phyloP scores from a whole-genome alignment of 2,113 vertebrate species.

The Camelus dromedarius region DNA sequence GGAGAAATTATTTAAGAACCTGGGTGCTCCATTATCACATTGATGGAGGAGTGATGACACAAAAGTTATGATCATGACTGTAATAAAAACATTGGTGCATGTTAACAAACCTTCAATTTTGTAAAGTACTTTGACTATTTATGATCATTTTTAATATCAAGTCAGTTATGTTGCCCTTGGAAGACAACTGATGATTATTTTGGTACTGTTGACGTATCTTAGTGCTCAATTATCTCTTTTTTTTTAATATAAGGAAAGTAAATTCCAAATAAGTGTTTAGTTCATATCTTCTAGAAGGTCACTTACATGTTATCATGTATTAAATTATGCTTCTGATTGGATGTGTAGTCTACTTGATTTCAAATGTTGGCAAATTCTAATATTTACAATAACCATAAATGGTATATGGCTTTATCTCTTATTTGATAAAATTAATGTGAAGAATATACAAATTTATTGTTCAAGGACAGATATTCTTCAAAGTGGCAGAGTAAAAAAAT shows the following conservation, averaged over 20 bases:
- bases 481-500: background rate
- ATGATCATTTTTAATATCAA: background rate
- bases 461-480: background rate
- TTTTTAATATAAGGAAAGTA: background rate
- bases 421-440: background rate
- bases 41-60: background rate
- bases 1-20: background rate
- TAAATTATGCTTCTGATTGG: background rate
- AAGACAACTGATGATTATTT: background rate
- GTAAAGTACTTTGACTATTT: background rate
- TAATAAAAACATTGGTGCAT: background rate
- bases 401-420: background rate
- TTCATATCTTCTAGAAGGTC: background rate
- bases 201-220: background rate
- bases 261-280: constrained; percentile 5
- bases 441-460: background rate
- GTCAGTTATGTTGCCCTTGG: background rate
- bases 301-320: background rate
- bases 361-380: background rate
- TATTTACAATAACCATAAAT: background rate
- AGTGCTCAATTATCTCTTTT: background rate
- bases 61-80: background rate
- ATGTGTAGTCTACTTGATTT: background rate
- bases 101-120: background rate
- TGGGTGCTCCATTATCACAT: background rate